phyloP scores from a whole-genome alignment of 2,797 vertebrate species.

The Scolopax rusticola region DNA sequence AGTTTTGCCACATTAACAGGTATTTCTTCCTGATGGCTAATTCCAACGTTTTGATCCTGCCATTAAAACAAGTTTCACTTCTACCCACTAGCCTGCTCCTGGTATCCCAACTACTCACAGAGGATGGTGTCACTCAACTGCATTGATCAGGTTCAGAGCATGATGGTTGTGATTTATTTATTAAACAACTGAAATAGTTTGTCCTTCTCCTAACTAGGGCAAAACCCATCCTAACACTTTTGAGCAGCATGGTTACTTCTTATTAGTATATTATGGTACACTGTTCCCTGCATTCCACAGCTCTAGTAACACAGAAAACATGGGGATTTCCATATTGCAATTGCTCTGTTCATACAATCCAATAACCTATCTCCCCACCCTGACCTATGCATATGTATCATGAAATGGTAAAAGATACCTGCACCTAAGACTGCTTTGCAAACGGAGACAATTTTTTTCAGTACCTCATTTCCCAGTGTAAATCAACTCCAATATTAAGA shows the following conservation, averaged over 20 bases:
- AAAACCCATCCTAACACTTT: background rate
- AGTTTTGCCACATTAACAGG: background rate
- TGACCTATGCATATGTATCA: accelerated
- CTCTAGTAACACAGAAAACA: background rate
- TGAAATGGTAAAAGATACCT: background rate
- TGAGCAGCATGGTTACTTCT: background rate
- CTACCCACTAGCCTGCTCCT: background rate
- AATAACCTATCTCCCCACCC: background rate
- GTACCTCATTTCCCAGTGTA: background rate
- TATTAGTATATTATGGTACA: background rate
- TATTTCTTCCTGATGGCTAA: background rate
- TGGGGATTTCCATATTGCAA: background rate
- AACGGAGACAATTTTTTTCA: background rate
- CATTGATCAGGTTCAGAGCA: background rate
- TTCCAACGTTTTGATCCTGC: background rate
- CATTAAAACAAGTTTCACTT: background rate
- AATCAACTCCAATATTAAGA: background rate
- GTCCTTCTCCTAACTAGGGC: background rate
- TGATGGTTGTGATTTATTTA: background rate
- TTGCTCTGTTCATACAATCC: background rate
- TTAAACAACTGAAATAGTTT: background rate
- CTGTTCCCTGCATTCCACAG: background rate
- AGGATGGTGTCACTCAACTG: background rate
- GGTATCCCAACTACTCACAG: background rate
- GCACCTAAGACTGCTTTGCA: background rate